A percentile compares a stretch with the other conserved stretches of the same genome.
These are phyloP conservation scores for Epinephelus lanceolatus DNA, from an alignment of 2,113 vertebrate species.

Conservation along the genomic window DNA sequence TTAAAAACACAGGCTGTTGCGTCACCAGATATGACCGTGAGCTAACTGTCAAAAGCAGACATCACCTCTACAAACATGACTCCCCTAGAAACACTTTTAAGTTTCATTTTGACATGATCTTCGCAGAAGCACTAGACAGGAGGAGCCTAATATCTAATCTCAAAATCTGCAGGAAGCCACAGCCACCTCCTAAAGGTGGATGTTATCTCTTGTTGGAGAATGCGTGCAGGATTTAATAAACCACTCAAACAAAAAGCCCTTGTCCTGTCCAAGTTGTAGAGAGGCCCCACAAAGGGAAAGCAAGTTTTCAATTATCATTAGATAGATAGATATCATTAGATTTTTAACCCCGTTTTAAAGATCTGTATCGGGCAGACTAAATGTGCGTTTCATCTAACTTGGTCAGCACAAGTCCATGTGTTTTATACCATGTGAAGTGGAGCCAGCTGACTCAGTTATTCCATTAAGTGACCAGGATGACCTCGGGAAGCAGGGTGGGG, in stretches of 20 bases:
- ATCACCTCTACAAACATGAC: background rate
- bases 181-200: background rate
- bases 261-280: background rate
- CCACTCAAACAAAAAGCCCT: background rate
- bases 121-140: background rate
- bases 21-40: background rate
- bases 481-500: background rate
- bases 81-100: background rate
- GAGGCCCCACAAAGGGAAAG: background rate
- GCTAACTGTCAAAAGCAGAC: background rate
- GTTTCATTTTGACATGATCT: background rate
- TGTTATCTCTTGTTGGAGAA: conserved; percentile 17
- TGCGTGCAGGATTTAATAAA: conserved; percentile 3
- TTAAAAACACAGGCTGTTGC: background rate
- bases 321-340: background rate
- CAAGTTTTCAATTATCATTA: background rate
- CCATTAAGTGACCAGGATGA: background rate
- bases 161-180: conserved; percentile 5
- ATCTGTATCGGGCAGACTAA: background rate
- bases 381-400: background rate
- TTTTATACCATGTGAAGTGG: background rate
- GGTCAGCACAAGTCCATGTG: background rate
- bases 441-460: conserved; percentile 19
- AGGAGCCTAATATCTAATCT: background rate
- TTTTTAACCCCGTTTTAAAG: background rate